These are phyloP conservation scores for Erpornis zantholeuca DNA, from an alignment of 2,113 vertebrate genomes.

Conservation along the genomic window DNA sequence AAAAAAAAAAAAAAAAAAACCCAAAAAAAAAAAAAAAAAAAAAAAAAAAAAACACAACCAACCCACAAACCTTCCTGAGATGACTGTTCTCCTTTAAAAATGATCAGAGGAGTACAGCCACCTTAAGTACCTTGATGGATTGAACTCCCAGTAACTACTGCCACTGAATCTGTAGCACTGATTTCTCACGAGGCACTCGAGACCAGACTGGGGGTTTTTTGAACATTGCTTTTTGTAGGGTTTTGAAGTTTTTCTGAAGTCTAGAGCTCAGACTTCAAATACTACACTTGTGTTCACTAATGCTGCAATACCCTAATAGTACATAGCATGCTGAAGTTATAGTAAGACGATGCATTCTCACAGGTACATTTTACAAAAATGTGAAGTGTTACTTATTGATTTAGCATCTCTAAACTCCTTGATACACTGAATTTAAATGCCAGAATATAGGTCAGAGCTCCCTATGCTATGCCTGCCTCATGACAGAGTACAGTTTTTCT, in stretches of 20 bases:
- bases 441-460: background rate
- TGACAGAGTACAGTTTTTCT: background rate
- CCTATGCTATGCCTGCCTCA: background rate
- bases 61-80: background rate
- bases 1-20: background rate
- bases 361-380: background rate
- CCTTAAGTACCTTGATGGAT: background rate
- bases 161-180: background rate
- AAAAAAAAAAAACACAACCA: no score
- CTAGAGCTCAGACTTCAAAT: background rate
- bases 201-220: background rate
- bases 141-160: background rate
- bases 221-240: background rate
- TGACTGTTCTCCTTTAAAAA: background rate
- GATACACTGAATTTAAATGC: background rate
- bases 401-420: constrained; percentile 18
- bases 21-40: background rate
- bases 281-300: background rate
- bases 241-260: background rate
- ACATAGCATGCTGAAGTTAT: background rate
- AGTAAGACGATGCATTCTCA: background rate
- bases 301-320: background rate
- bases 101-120: background rate
- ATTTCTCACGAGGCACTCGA: background rate
- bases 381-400: background rate